These are phyloP conservation scores for Chrosomus eos DNA, from an alignment of 2,797 vertebrate genomes.

Conservation along the genomic window DNA sequence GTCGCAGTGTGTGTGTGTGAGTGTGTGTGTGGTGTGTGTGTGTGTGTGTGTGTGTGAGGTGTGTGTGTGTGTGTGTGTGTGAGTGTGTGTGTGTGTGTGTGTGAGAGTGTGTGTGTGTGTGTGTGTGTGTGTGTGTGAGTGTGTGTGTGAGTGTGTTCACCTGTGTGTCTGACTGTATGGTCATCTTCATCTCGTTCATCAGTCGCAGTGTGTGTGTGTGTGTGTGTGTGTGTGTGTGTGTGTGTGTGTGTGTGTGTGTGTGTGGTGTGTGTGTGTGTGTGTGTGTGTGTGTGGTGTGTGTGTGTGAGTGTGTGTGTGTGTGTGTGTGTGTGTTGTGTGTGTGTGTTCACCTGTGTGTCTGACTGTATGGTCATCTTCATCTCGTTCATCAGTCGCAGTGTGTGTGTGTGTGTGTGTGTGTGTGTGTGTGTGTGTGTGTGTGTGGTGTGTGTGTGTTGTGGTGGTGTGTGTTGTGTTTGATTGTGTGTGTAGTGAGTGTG, in stretches of 20 bases:
- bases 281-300: slow-evolving; percentile 43
- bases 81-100: slow-evolving; percentile 54
- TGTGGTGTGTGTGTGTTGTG: slow-evolving; percentile 61
- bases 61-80: slow-evolving; percentile 56
- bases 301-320: slow-evolving; percentile 58
- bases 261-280: slow-evolving; percentile 38
- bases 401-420: neutral
- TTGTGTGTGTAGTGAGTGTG: slow-evolving; percentile 9
- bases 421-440: slow-evolving; percentile 35
- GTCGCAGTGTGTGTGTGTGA: no score
- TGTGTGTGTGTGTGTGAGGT: slow-evolving; percentile 16
- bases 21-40: no score
- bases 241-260: slow-evolving; percentile 61
- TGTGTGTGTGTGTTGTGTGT: no score
- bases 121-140: neutral
- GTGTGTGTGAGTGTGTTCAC: slow-evolving; percentile 20
- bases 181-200: no score
- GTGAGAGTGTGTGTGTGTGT: slow-evolving; percentile 54
- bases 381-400: no score
- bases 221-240: slow-evolving; percentile 42
- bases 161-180: no score
- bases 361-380: no score
- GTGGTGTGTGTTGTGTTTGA: slow-evolving; percentile 50
- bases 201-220: slow-evolving; percentile 50
- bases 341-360: no score